Conservation (phyloP, 2,888 invertebrate genomes). For the Mythimna ferrago region DNA sequence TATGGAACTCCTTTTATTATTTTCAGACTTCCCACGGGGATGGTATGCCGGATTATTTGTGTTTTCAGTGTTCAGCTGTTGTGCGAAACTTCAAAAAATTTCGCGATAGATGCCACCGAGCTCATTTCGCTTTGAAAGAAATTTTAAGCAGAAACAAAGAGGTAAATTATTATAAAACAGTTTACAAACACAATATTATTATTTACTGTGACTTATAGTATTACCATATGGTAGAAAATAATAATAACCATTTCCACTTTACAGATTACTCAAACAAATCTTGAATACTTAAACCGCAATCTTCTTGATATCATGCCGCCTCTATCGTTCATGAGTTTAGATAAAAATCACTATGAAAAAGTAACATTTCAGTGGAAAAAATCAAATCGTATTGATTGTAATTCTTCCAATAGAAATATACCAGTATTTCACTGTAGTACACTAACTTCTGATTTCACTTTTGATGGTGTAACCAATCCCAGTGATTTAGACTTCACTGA, state of each 20-base stretch:
- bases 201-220: not conserved
- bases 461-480: slow-evolving; percentile 61
- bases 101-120: slow-evolving; percentile 82
- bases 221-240: not conserved
- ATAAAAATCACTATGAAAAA: slow-evolving; percentile 74
- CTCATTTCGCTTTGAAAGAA: slow-evolving; percentile 80
- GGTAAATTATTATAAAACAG: slow-evolving; percentile 64
- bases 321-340: slow-evolving; percentile 74
- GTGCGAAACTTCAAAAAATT: slow-evolving; percentile 78
- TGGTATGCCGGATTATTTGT: slow-evolving; percentile 83
- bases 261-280: slow-evolving; percentile 77
- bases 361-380: slow-evolving; percentile 78
- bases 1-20: slow-evolving; percentile 6
- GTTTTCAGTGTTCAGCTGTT: slow-evolving; percentile 79
- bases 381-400: slow-evolving; percentile 66
- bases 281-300: slow-evolving; percentile 73
- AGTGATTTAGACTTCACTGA: slow-evolving; percentile 53
- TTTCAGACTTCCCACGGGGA: slow-evolving; percentile 76
- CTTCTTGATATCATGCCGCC: slow-evolving; percentile 72
- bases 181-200: not conserved
- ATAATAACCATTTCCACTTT: slow-evolving; percentile 49
- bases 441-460: slow-evolving; percentile 70
- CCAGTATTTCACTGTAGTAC: slow-evolving; percentile 77
- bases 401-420: slow-evolving; percentile 65
- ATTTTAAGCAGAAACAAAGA: slow-evolving; percentile 77